Evolutionary conservation across 2,888 invertebrate species (phyloP), one percentile per base, ranked within the genome.

Genomic region (Eristalis arbustorum): DNA sequence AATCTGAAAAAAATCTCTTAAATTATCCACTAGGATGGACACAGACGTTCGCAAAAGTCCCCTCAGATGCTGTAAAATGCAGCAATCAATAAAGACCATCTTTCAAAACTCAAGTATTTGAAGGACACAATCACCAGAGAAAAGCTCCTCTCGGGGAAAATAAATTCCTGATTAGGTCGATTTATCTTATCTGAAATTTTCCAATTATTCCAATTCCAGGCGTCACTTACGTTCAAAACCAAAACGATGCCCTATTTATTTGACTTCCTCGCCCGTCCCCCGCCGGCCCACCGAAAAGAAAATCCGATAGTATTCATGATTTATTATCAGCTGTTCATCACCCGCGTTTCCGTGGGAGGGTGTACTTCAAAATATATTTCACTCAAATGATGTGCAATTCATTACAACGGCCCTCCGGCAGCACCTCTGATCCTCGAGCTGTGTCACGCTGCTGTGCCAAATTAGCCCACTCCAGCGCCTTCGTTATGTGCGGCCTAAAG

Each of bases 351-450:
- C 49, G 18, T 8, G 18, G 18, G 18, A 18, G 49, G 18, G 49
- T 18, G 0, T n/a, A 18, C 49, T 49, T 49, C 49, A 49, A 49
- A 49, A 18, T n/a, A 49, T 49, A 49, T 49, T 49, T 49, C 49
- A 49, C 49, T 49, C 8, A 42, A 78, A 78, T 78, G 40, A 18
- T n/a, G 59, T 59, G n/a, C 42, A 64, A 78, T 78, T 64, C 64
- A 78, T 78, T 71, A 78, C 64, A 66, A 11, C 66, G 28, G 40
- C 40, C 62, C 64, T 56, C 22, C n/a, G 57, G 77, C 49, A 31
- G 56, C 22, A 23, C 63, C 61, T 11, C 23, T 59, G 59, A 59
- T 57, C 63, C 28, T 23, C 11, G 37, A 6, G 22, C 23, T 59
- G 34, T 78, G 42, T 57, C 71, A 64, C 64, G 42, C 59, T 59